Conservation (phyloP, 2,888 invertebrate genomes). For the Cephus pygmeus region DNA sequence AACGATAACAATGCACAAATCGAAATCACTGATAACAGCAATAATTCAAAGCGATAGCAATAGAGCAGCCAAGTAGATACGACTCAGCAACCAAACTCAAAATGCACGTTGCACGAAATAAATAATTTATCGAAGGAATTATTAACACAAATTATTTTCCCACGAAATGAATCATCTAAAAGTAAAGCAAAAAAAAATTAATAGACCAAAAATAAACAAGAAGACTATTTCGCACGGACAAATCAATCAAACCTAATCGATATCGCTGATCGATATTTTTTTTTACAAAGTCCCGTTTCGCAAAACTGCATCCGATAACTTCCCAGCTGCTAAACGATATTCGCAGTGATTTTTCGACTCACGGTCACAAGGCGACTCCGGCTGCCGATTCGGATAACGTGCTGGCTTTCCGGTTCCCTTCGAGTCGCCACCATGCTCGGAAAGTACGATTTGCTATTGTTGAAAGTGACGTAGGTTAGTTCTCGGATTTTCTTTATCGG, state of each 20-base stretch:
- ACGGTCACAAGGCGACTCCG: too few species aligned
- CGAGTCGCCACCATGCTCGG: too few species aligned
- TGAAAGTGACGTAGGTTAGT: too few species aligned
- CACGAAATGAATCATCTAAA: neutral
- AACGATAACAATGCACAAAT: constrained; percentile 55
- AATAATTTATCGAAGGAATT: neutral
- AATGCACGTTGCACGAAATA: neutral
- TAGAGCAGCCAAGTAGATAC: neutral
- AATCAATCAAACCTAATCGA: neutral
- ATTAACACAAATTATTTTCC: neutral
- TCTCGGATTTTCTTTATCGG: too few species aligned
- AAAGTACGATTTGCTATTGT: too few species aligned
- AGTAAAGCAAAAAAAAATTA: neutral
- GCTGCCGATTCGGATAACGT: too few species aligned
- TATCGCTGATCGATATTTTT: neutral
- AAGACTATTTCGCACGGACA: neutral
- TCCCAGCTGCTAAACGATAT: neutral
- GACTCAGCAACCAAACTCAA: neutral
- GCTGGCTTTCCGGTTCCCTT: too few species aligned
- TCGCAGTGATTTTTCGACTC: neutral
- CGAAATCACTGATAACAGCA: constrained; percentile 50
- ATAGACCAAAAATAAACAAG: neutral
- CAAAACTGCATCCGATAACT: neutral
- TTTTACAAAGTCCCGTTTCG: neutral
- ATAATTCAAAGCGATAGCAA: neutral